Percentiles rank a stretch among this genome's conserved stretches.
Conservation (phyloP, 2,888 invertebrate species). For the Eledona agricola region DNA sequence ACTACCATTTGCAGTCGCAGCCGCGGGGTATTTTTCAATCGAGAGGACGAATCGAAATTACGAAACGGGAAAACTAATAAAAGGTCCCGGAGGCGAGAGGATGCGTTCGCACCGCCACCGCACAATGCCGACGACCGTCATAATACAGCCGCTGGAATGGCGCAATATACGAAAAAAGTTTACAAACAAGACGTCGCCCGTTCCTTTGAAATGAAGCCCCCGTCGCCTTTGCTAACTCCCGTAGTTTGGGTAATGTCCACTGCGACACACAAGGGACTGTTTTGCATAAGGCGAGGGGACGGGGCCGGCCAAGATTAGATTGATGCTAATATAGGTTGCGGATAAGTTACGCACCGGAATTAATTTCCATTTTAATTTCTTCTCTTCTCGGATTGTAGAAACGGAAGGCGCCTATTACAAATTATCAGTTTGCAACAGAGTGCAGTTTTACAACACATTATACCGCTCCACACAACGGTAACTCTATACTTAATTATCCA, state of each 20-base stretch:
- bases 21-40: conserved; percentile 39
- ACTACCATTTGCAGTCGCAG: conserved; percentile 31
- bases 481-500: conserved; percentile 16
- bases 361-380: no score
- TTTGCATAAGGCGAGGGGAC: conserved; percentile 16
- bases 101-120: conserved; percentile 23
- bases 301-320: conserved; percentile 11
- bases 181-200: conserved; percentile 34
- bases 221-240: conserved; percentile 10
- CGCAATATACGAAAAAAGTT: conserved; percentile 36
- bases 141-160: conserved; percentile 31
- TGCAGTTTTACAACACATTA: conserved; percentile 17
- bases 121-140: conserved; percentile 31
- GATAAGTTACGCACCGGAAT: conserved; percentile 13
- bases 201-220: conserved; percentile 29
- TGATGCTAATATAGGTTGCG: conserved; percentile 13
- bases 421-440: no score
- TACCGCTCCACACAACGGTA: conserved; percentile 20
- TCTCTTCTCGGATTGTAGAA: no score
- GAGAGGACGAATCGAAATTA: conserved; percentile 37
- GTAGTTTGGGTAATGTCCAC: conserved; percentile 3
- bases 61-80: conserved; percentile 36
- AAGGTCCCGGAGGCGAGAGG: conserved; percentile 23
- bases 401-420: no score
- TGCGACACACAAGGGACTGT: conserved; percentile 11